Conservation (phyloP, 53 echinoderm and acorn worm species). For the Temnopleurus reevesii region DNA sequence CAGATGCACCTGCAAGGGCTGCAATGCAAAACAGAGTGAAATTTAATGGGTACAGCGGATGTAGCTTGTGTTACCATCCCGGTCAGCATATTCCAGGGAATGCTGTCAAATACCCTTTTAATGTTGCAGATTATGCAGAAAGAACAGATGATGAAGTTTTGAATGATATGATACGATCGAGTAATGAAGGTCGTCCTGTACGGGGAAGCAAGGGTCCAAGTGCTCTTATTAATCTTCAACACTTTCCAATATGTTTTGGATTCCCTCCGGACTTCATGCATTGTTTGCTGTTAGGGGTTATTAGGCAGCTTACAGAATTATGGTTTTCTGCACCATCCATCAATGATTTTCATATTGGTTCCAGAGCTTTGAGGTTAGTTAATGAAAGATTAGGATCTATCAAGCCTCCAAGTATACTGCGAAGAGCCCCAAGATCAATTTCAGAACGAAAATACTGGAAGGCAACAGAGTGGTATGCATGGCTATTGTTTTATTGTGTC, state of each 20-base stretch:
- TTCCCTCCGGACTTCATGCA: slow-evolving; percentile 52
- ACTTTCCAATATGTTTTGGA: slow-evolving; percentile 51
- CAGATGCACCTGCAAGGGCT: slow-evolving; percentile 60
- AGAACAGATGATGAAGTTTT: neutral
- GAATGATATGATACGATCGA: neutral
- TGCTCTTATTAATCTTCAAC: slow-evolving; percentile 22
- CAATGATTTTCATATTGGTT: neutral
- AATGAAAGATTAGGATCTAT: neutral
- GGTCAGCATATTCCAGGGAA: slow-evolving; percentile 25
- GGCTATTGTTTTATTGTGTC: slow-evolving; percentile 44
- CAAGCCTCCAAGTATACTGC: slow-evolving; percentile 35
- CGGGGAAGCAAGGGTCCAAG: slow-evolving; percentile 36
- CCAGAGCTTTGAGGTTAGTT: neutral
- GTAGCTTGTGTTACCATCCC: slow-evolving; percentile 64
- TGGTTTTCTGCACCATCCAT: neutral
- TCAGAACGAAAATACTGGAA: slow-evolving; percentile 65
- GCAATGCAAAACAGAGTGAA: slow-evolving; percentile 56
- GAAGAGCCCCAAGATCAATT: slow-evolving; percentile 15
- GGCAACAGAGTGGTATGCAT: slow-evolving; percentile 58
- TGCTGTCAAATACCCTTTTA: neutral
- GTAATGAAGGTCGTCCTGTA: neutral
- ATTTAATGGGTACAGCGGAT: slow-evolving; percentile 70
- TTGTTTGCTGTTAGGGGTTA: neutral
- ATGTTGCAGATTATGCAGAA: neutral
- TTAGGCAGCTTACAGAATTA: neutral